A percentile compares a stretch with the other conserved stretches of the same genome.
Evolutionary conservation across 2,797 vertebrate genomes (phyloP).

Genomic region (Crax fasciolata): DNA sequence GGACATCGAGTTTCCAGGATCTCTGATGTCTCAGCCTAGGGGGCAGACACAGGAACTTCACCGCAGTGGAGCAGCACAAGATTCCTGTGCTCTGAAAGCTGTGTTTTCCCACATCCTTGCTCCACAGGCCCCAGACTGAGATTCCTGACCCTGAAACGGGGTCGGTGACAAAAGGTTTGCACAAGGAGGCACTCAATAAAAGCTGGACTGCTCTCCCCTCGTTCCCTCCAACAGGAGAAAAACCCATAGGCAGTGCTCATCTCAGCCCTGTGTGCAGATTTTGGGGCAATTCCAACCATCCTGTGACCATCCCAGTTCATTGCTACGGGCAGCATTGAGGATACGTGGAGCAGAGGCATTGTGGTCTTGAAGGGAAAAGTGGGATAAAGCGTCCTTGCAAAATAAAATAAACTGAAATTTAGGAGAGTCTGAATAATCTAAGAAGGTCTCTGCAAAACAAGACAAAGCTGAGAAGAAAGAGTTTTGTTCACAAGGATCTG

Average conservation of each 20-base stretch:
- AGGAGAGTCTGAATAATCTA: no score
- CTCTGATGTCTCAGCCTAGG: conserved; percentile 15
- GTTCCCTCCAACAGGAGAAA: neutral
- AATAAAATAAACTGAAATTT: no score
- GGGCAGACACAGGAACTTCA: neutral
- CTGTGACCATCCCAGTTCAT: neutral
- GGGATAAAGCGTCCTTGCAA: no score
- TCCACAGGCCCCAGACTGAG: neutral
- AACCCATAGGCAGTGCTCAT: neutral
- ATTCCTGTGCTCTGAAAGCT: neutral
- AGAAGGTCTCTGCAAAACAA: no score
- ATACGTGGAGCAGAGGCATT: no score
- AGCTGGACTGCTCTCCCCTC: neutral
- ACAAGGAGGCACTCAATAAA: neutral
- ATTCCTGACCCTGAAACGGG: neutral
- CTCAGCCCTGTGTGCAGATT: no score
- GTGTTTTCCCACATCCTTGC: neutral
- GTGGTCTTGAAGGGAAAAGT: no score
- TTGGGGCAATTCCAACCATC: neutral
- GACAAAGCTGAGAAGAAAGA: no score
- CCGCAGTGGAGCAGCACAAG: neutral
- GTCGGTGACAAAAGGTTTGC: neutral
- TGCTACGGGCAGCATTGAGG: neutral
- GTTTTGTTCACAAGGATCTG: no score
- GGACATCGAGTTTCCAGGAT: neutral